Percentiles rank a stretch among this genome's conserved stretches.
These are phyloP conservation scores for Orchestia grillus DNA, from an alignment of 1,140 invertebrate genomes.

Conservation along the genomic window DNA sequence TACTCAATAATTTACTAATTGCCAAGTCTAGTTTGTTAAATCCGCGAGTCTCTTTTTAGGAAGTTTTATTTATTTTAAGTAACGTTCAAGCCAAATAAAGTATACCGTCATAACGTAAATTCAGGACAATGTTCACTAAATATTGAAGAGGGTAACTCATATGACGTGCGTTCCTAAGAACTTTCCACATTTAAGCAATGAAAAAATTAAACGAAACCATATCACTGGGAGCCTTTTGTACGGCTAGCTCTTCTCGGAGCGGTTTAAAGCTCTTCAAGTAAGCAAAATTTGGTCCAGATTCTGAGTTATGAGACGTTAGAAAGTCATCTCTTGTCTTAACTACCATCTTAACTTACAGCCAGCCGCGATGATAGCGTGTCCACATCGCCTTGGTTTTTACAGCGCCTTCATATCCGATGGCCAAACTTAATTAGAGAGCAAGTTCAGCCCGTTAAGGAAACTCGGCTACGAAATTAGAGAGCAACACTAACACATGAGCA, in stretches of 20 bases:
- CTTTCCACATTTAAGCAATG: background rate
- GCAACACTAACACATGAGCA: background rate
- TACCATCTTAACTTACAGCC: background rate
- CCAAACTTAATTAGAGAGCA: background rate
- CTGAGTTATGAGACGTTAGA: background rate
- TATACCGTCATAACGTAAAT: background rate
- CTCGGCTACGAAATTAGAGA: background rate
- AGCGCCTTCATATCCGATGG: background rate
- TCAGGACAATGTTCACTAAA: background rate
- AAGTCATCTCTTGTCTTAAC: background rate
- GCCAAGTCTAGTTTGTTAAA: background rate
- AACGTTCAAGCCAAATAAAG: background rate
- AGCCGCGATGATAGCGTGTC: background rate
- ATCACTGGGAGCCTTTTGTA: background rate
- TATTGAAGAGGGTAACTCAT: background rate
- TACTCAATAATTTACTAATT: background rate
- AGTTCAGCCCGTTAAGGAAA: background rate
- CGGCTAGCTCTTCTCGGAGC: background rate
- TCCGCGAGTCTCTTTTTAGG: background rate
- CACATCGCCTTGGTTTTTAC: background rate
- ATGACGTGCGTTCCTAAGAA: background rate
- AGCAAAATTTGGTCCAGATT: background rate
- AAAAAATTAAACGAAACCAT: background rate
- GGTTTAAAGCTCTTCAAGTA: background rate
- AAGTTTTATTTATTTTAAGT: background rate